These are phyloP conservation scores for Trematocara zebra DNA, from an alignment of 2,113 vertebrate species.

Conservation along the genomic window DNA sequence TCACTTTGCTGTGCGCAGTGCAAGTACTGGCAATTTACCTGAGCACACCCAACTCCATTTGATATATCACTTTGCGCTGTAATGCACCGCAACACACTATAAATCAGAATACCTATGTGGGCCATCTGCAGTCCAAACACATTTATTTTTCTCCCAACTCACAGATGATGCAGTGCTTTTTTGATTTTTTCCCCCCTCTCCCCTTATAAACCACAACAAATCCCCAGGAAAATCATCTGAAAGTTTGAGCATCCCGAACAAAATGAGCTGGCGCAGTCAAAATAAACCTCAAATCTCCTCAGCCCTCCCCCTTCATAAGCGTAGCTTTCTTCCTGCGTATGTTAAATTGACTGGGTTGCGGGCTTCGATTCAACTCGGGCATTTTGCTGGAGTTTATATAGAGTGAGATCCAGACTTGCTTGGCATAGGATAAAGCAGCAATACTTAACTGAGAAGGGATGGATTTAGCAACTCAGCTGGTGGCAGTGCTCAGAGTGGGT, in stretches of 20 bases:
- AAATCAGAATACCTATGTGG: slow-evolving; percentile 68
- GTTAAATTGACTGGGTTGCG: slow-evolving; percentile 13
- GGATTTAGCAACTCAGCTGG: slow-evolving; percentile 45
- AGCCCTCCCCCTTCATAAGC: neutral
- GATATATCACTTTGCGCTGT: slow-evolving; percentile 60
- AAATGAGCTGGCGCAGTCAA: slow-evolving; percentile 24
- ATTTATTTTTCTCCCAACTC: slow-evolving; percentile 47
- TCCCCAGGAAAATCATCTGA: slow-evolving; percentile 29
- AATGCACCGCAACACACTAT: slow-evolving; percentile 55
- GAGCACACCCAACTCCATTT: slow-evolving; percentile 45
- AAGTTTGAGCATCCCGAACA: slow-evolving; percentile 15
- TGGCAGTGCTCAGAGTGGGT: neutral
- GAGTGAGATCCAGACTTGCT: slow-evolving; percentile 7
- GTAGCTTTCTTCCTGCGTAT: neutral
- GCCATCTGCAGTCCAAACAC: slow-evolving; percentile 52
- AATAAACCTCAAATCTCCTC: slow-evolving; percentile 10
- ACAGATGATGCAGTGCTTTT: slow-evolving; percentile 36
- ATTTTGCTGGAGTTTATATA: slow-evolving; percentile 22
- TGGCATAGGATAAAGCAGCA: slow-evolving; percentile 21
- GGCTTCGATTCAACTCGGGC: slow-evolving; percentile 6
- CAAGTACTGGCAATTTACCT: slow-evolving; percentile 40
- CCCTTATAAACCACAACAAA: slow-evolving; percentile 31
- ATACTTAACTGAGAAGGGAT: slow-evolving; percentile 24
- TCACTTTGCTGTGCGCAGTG: neutral
- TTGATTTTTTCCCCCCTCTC: neutral